phyloP scores from a whole-genome alignment of 2,797 vertebrate species.

The Anisognathus igniventris region DNA sequence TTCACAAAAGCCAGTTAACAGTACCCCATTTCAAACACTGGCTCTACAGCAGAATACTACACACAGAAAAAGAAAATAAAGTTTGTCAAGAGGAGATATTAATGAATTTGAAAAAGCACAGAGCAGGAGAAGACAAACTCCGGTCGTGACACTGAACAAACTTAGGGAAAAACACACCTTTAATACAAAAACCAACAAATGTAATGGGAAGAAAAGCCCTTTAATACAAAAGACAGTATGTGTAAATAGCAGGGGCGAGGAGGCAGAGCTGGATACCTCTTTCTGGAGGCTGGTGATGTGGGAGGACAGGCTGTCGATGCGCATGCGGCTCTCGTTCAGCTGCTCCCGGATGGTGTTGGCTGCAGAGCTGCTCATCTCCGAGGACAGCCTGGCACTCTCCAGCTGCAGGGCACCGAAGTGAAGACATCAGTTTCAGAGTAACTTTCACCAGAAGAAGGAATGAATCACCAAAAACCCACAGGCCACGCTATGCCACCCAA shows the following conservation, averaged over 20 bases:
- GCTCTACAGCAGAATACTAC: not conserved
- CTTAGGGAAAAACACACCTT: not conserved
- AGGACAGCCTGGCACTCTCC: constrained; percentile 81
- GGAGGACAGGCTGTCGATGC: constrained; percentile 81
- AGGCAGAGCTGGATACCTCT: constrained; percentile 73
- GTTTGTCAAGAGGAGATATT: not conserved
- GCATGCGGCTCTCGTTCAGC: constrained; percentile 80
- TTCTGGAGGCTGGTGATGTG: constrained; percentile 85
- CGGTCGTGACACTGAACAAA: accelerated
- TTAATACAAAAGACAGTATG: not conserved
- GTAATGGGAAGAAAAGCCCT: not conserved
- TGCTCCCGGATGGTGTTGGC: constrained; percentile 83
- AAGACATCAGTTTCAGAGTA: not conserved
- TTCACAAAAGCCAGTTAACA: not conserved
- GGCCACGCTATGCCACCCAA: not conserved
- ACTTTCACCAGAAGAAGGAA: constrained; percentile 33
- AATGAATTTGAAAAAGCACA: not conserved
- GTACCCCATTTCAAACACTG: not conserved
- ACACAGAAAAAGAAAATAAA: not conserved
- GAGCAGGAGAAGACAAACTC: not conserved
- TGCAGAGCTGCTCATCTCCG: constrained; percentile 83
- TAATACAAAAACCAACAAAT: not conserved
- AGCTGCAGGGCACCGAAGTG: constrained; percentile 72
- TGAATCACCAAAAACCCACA: not conserved
- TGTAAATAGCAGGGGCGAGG: not conserved